phyloP scores from a whole-genome alignment of 2,113 vertebrate species.

The Neogobius melanostomus region DNA sequence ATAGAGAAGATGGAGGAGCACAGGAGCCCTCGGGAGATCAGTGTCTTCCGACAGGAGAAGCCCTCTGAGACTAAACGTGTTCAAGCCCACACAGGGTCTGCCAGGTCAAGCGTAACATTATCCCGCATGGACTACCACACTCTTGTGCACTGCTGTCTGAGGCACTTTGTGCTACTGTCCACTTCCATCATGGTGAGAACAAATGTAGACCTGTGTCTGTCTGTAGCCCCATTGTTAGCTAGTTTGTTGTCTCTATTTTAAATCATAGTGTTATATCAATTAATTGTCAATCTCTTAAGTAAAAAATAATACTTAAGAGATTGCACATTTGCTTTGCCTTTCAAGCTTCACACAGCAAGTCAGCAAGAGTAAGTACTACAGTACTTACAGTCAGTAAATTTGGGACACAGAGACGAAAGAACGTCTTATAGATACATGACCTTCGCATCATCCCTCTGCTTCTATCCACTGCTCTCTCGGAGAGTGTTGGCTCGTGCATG shows the following conservation, averaged over 20 bases:
- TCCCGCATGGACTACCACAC: conserved; percentile 26
- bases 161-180: conserved; percentile 33
- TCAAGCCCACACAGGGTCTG: conserved; percentile 60
- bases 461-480: background rate
- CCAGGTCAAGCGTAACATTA: conserved; percentile 41
- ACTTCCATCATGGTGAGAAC: conserved; percentile 49
- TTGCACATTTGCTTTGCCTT: too few relatives aligned
- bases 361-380: too few relatives aligned
- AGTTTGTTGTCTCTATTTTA: background rate
- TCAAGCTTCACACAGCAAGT: too few relatives aligned
- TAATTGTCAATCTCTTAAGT: too few relatives aligned
- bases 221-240: background rate
- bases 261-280: background rate
- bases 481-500: background rate
- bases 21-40: conserved; percentile 26
- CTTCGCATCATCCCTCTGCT: background rate
- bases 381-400: too few relatives aligned
- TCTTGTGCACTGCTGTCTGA: conserved; percentile 35
- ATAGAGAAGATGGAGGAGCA: background rate
- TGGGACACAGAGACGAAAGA: background rate
- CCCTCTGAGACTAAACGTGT: conserved; percentile 57
- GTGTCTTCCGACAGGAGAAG: conserved; percentile 48
- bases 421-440: background rate
- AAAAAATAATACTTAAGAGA: too few relatives aligned
- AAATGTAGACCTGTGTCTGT: conserved; percentile 35